phyloP scores from a whole-genome alignment of 2,113 vertebrate genomes.

The Baryphthengus martii region DNA sequence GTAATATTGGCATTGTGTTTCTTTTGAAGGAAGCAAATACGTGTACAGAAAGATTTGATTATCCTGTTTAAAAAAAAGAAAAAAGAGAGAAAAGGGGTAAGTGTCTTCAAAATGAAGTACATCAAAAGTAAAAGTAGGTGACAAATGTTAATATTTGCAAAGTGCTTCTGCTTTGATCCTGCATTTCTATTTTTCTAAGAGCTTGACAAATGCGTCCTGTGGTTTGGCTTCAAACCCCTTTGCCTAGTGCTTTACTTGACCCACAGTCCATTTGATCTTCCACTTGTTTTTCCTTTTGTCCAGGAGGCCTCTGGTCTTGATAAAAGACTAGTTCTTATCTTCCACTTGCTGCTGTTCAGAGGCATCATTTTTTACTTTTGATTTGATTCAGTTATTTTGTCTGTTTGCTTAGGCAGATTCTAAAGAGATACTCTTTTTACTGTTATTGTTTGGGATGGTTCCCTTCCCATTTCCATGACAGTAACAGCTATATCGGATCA shows the following conservation, averaged over 20 bases:
- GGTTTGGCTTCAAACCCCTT: conserved; percentile 78
- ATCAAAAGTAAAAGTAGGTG: conserved; percentile 83
- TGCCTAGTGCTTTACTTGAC: conserved; percentile 72
- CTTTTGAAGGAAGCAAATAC: conserved; percentile 68
- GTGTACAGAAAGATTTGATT: conserved; percentile 74
- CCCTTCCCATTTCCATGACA: not conserved
- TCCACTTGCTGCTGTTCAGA: conserved; percentile 30
- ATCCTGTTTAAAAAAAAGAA: conserved; percentile 27
- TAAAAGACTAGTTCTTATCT: conserved; percentile 16
- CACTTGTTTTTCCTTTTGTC: conserved; percentile 61
- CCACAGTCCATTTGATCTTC: conserved; percentile 75
- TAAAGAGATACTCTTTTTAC: not conserved
- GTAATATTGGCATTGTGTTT: conserved; percentile 48
- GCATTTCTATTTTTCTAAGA: conserved; percentile 76
- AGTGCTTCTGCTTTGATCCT: conserved; percentile 81
- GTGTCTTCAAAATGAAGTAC: conserved; percentile 72
- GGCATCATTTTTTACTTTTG: conserved; percentile 19
- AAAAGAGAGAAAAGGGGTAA: conserved; percentile 43
- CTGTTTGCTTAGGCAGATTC: conserved; percentile 6
- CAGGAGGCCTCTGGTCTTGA: conserved; percentile 1
- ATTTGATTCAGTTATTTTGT: not conserved
- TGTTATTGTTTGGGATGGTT: not conserved
- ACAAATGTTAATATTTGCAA: conserved; percentile 84
- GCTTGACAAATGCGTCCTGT: conserved; percentile 79
- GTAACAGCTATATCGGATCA: not conserved